A percentile compares a stretch with the other conserved stretches of the same genome.
Evolutionary conservation across 2,113 vertebrate species (phyloP).

Genomic region (Cyanistes caeruleus): DNA sequence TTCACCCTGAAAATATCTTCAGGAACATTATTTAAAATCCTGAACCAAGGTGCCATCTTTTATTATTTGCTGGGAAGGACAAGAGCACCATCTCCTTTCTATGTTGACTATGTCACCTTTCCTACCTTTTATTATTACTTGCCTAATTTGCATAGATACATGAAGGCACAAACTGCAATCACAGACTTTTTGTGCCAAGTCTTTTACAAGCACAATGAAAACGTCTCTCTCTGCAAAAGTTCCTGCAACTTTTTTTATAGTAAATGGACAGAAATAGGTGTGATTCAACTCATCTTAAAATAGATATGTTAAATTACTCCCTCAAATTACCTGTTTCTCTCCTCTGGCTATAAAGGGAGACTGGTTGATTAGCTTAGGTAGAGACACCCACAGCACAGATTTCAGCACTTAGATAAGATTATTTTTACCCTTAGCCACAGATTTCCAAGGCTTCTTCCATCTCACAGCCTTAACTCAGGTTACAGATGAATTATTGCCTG

Average conservation of each 20-base stretch:
- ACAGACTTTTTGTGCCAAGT: background rate
- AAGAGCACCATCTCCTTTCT: background rate
- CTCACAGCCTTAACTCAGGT: background rate
- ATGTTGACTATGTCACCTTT: background rate
- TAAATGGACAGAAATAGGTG: background rate
- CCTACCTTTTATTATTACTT: background rate
- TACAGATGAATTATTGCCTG: background rate
- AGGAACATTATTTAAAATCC: background rate
- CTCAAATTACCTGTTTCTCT: slow-evolving; percentile 32
- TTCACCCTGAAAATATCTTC: background rate
- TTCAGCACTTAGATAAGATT: background rate
- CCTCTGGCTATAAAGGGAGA: background rate
- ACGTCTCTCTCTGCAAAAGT: background rate
- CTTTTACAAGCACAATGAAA: background rate
- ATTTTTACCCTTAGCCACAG: slow-evolving; percentile 12
- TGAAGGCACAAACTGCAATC: background rate
- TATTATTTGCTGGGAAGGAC: background rate
- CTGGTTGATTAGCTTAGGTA: background rate
- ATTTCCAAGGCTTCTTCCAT: background rate
- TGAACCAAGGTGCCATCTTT: background rate
- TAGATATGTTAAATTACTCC: slow-evolving; percentile 20
- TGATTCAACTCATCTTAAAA: slow-evolving; percentile 27
- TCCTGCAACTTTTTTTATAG: slow-evolving; percentile 4
- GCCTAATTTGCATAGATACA: background rate
- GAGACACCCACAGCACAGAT: background rate